phyloP scores from a whole-genome alignment of 2,797 vertebrate genomes.

The Benthosema pterotum region DNA sequence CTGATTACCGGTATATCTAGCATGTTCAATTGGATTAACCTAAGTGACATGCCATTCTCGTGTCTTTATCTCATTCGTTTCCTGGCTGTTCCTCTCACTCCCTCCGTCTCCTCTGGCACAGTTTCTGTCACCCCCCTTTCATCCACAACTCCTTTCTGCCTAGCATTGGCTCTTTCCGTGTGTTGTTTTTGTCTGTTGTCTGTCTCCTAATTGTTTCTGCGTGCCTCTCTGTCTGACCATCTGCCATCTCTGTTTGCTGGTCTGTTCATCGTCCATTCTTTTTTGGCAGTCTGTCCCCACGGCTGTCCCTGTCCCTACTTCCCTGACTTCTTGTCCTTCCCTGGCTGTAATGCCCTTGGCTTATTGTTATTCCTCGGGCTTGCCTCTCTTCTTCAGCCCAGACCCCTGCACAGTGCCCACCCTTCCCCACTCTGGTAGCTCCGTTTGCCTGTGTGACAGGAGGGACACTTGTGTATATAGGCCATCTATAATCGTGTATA shows the following conservation, averaged over 20 bases:
- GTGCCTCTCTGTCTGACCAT: neutral
- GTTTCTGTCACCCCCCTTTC: slow-evolving; percentile 8
- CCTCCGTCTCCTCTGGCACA: slow-evolving; percentile 1
- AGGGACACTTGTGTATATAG: slow-evolving; percentile 72
- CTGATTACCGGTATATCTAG: no score
- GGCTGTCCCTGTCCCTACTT: neutral
- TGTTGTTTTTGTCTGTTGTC: neutral
- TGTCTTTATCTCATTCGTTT: neutral
- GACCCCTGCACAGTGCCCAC: slow-evolving; percentile 20
- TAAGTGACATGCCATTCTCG: neutral
- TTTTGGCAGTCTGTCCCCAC: slow-evolving; percentile 1
- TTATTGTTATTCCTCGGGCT: slow-evolving; percentile 54
- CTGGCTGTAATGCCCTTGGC: slow-evolving; percentile 11
- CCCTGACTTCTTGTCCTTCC: slow-evolving; percentile 9
- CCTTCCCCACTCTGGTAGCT: slow-evolving; percentile 42
- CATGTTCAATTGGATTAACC: neutral
- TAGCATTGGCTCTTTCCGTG: neutral
- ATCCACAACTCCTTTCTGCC: slow-evolving; percentile 7
- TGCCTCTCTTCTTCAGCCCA: slow-evolving; percentile 26
- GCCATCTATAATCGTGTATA: slow-evolving; percentile 55
- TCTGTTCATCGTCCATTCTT: no score
- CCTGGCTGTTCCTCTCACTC: neutral
- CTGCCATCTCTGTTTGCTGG: neutral
- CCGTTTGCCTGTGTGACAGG: slow-evolving; percentile 56
- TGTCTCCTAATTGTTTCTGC: neutral